phyloP scores from a whole-genome alignment of 2,888 invertebrate genomes.

The Sthenelais limicola region DNA sequence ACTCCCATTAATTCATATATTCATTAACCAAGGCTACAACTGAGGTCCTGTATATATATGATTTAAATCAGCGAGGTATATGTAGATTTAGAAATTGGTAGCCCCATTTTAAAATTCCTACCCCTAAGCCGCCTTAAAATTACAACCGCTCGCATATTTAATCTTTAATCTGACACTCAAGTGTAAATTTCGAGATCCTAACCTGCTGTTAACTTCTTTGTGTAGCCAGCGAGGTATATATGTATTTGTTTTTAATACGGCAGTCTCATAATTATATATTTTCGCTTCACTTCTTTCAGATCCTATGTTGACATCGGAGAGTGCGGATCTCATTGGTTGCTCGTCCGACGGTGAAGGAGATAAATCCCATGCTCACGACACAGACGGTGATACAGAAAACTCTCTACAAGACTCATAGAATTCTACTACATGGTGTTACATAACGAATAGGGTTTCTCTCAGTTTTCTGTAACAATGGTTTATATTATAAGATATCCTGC shows the following conservation, averaged over 20 bases:
- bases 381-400: too few relatives aligned
- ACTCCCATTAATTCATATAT: background rate
- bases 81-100: background rate
- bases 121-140: background rate
- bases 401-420: slow-evolving; percentile 25
- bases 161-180: background rate
- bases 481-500: too few relatives aligned
- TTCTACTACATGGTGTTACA: background rate
- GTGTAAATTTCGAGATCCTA: background rate
- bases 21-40: background rate
- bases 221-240: background rate
- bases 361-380: slow-evolving; percentile 54
- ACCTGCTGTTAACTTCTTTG: too few relatives aligned
- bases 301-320: slow-evolving; percentile 63
- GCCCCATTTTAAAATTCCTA: background rate
- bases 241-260: background rate
- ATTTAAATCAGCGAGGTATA: too few relatives aligned
- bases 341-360: slow-evolving; percentile 63
- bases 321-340: slow-evolving; percentile 57
- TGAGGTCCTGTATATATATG: too few relatives aligned
- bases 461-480: too few relatives aligned
- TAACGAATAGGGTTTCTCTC: too few relatives aligned
- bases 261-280: too few relatives aligned
- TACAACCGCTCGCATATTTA: background rate
- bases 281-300: slow-evolving; percentile 55